These are phyloP conservation scores for Parazoanthus swiftii DNA, from an alignment of 92 coral and sea anemone genomes.

Conservation along the genomic window DNA sequence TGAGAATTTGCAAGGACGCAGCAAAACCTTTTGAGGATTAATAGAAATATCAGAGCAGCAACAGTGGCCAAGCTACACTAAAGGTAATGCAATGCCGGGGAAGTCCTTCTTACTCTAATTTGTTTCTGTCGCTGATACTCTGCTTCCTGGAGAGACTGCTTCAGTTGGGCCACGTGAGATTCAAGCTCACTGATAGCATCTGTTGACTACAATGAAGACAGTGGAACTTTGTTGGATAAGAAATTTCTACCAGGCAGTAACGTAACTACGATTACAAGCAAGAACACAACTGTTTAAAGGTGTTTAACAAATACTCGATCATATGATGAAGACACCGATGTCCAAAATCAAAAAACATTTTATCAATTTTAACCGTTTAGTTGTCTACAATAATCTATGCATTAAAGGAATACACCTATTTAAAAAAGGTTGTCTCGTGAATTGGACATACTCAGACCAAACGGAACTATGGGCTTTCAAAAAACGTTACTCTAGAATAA, in stretches of 20 bases:
- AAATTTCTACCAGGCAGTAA: neutral
- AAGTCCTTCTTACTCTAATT: conserved; percentile 57
- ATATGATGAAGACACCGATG: neutral
- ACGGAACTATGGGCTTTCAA: no score
- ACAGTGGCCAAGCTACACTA: neutral
- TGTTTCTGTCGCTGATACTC: conserved; percentile 91
- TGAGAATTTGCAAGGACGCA: no score
- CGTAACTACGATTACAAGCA: neutral
- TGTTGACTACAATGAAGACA: conserved; percentile 57
- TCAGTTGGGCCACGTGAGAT: conserved; percentile 70
- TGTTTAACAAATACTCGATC: no score
- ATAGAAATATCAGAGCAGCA: neutral
- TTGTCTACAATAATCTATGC: no score
- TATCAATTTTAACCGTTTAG: neutral
- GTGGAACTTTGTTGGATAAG: neutral
- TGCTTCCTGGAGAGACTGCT: conserved; percentile 78
- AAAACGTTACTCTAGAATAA: no score
- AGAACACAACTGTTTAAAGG: neutral
- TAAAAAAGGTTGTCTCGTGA: no score
- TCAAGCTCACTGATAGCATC: conserved; percentile 80
- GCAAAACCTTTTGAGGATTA: no score
- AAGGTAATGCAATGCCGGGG: neutral
- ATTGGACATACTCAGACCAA: no score
- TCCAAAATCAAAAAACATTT: neutral
- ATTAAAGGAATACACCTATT: no score